Percentiles rank a stretch among this genome's conserved stretches.
Conservation (phyloP, 2,113 vertebrate species). For the Uropsilus gracilis region DNA sequence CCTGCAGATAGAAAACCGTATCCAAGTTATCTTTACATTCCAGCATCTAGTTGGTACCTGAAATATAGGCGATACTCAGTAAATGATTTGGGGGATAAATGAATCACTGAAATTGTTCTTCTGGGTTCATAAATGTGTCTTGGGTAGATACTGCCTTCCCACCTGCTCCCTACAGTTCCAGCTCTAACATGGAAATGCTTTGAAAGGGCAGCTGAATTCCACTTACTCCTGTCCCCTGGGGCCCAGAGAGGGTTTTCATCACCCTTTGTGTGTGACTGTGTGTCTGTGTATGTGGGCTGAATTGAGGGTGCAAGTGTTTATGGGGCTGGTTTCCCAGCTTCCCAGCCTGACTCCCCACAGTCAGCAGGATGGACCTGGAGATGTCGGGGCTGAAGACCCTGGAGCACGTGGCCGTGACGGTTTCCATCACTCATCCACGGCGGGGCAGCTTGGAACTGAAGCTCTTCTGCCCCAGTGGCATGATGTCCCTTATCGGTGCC, state of each 20-base stretch:
- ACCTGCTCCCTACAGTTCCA: too few species aligned
- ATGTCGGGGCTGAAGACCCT: constrained; percentile 95
- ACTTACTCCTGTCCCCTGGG: background rate
- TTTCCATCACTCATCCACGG: constrained; percentile 92
- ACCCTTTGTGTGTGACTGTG: background rate
- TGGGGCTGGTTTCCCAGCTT: constrained; percentile 52
- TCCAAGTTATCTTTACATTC: background rate
- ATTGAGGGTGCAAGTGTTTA: background rate
- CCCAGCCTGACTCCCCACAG: constrained; percentile 75
- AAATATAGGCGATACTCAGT: background rate
- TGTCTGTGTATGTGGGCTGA: background rate
- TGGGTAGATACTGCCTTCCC: background rate
- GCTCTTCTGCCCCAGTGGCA: constrained; percentile 95
- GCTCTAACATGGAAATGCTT: background rate
- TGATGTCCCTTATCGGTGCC: constrained; percentile 93
- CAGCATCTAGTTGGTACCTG: background rate
- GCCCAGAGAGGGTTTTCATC: background rate
- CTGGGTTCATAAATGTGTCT: background rate
- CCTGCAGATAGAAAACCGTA: background rate
- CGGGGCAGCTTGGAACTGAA: constrained; percentile 93
- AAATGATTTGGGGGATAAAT: too few species aligned
- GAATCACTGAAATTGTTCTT: too few species aligned
- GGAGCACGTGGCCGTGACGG: constrained; percentile 94
- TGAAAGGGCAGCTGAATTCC: background rate
- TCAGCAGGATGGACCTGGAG: constrained; percentile 88